phyloP scores from a whole-genome alignment of 64 coral and sea anemone species.

The Actinia equina region DNA sequence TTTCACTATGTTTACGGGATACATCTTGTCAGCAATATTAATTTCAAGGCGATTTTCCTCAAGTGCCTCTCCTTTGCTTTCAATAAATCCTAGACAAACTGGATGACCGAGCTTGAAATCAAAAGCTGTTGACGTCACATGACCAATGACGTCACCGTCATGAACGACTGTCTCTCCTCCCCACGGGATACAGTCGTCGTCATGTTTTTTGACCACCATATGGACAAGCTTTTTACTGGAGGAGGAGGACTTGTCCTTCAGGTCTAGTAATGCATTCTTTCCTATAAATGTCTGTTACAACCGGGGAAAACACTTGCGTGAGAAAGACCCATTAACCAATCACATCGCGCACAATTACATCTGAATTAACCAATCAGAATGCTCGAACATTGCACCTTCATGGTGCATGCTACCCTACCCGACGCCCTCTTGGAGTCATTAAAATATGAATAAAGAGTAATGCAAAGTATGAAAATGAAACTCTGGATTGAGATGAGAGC shows the following conservation, averaged over 20 bases:
- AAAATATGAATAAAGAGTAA: too few relatives aligned
- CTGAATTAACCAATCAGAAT: too few relatives aligned
- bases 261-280: conserved; percentile 55
- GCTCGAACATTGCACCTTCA: too few relatives aligned
- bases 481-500: too few relatives aligned
- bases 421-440: too few relatives aligned
- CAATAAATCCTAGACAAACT: conserved; percentile 63
- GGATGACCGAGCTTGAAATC: conserved; percentile 58
- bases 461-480: too few relatives aligned
- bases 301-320: not conserved
- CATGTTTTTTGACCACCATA: conserved; percentile 54
- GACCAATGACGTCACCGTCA: conserved; percentile 58
- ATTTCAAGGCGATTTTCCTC: conserved; percentile 42
- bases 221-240: conserved; percentile 47
- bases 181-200: conserved; percentile 84
- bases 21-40: conserved; percentile 62
- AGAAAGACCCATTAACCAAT: too few relatives aligned
- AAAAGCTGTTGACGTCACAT: conserved; percentile 63
- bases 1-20: conserved; percentile 35
- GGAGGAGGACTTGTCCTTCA: conserved; percentile 11
- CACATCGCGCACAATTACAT: too few relatives aligned
- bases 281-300: not conserved
- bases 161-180: conserved; percentile 78
- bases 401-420: too few relatives aligned
- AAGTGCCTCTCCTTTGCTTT: not conserved